A percentile compares a stretch with the other conserved stretches of the same genome.
phyloP scores from a whole-genome alignment of 2,888 invertebrate species.

The Drosophila silvestris region DNA sequence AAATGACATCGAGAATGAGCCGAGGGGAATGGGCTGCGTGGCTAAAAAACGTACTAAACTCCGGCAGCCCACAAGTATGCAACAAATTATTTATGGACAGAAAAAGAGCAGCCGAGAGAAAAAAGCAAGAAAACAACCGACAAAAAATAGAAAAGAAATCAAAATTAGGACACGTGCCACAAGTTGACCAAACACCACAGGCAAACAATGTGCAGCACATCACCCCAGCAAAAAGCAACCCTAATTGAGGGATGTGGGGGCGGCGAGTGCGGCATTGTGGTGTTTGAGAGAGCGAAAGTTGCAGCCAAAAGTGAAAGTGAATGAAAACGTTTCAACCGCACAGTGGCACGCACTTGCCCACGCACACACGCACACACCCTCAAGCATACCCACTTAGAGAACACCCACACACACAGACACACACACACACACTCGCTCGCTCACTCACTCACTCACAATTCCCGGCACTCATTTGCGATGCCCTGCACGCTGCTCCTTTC shows the following conservation, averaged over 20 bases:
- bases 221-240: constrained; percentile 8
- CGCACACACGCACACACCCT: constrained; percentile 26
- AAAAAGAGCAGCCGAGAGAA: constrained; percentile 45
- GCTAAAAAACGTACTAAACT: constrained; percentile 48
- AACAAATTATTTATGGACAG: constrained; percentile 74
- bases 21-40: background rate
- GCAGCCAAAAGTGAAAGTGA: constrained; percentile 64
- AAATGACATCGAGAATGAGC: constrained; percentile 79
- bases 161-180: constrained; percentile 84
- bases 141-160: constrained; percentile 62
- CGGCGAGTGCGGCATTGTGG: background rate
- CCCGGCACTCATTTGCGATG: constrained; percentile 75
- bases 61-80: constrained; percentile 62
- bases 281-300: constrained; percentile 42
- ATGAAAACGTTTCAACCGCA: constrained; percentile 66
- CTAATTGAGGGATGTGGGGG: background rate
- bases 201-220: constrained; percentile 55
- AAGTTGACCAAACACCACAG: constrained; percentile 70
- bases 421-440: constrained; percentile 7
- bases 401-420: constrained; percentile 7
- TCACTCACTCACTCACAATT: constrained; percentile 10
- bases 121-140: constrained; percentile 16
- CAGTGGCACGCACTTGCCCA: constrained; percentile 62
- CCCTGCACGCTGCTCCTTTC: constrained; percentile 79
- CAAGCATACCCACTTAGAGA: constrained; percentile 6